Conservation (phyloP, 2,888 invertebrate genomes). For the Aphodius granarius region DNA sequence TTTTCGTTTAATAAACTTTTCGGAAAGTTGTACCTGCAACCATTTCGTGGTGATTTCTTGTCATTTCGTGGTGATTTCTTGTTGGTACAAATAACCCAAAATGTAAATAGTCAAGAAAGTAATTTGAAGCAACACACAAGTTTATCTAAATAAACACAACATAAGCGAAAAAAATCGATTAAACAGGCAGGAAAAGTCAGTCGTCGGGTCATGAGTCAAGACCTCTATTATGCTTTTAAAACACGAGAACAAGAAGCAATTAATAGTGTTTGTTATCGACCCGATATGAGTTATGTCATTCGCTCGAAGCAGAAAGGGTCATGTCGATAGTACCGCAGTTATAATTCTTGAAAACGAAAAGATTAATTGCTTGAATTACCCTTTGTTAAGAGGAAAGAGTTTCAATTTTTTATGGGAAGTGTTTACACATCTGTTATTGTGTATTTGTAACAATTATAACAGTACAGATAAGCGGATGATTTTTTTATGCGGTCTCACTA, state of each 20-base stretch:
- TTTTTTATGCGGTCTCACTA: not conserved
- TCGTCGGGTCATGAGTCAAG: not conserved
- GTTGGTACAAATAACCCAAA: no score
- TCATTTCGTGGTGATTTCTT: no score
- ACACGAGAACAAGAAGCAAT: not conserved
- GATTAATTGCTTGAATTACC: not conserved
- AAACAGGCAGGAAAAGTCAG: not conserved
- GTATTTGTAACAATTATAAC: not conserved
- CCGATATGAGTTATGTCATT: not conserved
- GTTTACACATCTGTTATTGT: not conserved
- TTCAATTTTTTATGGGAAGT: not conserved
- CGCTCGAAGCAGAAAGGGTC: not conserved
- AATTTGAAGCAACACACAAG: no score
- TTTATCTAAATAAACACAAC: not conserved
- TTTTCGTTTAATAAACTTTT: no score
- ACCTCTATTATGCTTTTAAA: not conserved
- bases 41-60: no score
- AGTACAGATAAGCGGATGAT: not conserved
- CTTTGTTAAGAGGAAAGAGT: not conserved
- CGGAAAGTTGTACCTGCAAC: no score
- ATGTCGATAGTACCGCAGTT: not conserved
- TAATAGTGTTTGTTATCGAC: not conserved
- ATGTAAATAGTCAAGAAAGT: no score
- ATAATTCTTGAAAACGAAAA: not conserved
- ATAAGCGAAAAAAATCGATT: not conserved